phyloP scores from a whole-genome alignment of 2,797 vertebrate species.

The Syngnathus rostellatus region DNA sequence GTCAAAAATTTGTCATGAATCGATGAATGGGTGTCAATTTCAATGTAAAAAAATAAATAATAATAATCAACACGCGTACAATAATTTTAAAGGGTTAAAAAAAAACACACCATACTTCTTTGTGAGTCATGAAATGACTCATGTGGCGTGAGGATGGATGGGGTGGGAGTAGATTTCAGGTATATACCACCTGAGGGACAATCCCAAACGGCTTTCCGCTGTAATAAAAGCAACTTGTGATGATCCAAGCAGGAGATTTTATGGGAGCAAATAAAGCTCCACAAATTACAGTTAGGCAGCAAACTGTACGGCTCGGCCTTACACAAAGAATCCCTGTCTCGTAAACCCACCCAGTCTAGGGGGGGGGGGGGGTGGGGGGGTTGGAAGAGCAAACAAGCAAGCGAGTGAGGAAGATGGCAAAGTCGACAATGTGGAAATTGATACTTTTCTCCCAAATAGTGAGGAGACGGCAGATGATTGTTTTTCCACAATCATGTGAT shows the following conservation, averaged over 20 bases:
- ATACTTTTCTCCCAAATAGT: not conserved
- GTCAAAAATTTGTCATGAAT: not conserved
- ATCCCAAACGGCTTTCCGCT: conserved; percentile 11
- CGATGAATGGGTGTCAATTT: not conserved
- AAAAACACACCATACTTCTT: not conserved
- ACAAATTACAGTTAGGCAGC: conserved; percentile 48
- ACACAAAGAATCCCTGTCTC: conserved; percentile 65
- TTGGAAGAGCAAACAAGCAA: conserved; percentile 34
- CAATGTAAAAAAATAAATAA: not conserved
- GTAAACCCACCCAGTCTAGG: conserved; percentile 50
- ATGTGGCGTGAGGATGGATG: conserved; percentile 2
- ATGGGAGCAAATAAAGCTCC: conserved; percentile 8
- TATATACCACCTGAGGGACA: conserved; percentile 18
- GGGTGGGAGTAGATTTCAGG: conserved; percentile 7
- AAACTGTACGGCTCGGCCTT: conserved; percentile 31
- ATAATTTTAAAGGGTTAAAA: not conserved
- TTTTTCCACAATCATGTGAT: not conserved
- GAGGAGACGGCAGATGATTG: conserved; percentile 7
- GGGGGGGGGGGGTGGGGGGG: conserved; percentile 20
- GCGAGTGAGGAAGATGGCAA: conserved; percentile 1
- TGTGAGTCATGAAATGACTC: conserved; percentile 3
- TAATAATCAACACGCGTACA: too few species aligned
- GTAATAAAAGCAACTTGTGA: conserved; percentile 27
- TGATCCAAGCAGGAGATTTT: conserved; percentile 11
- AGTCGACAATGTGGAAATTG: conserved; percentile 1